These are phyloP conservation scores for Mamestra configurata DNA, from an alignment of 1,140 invertebrate genomes.

Conservation along the genomic window DNA sequence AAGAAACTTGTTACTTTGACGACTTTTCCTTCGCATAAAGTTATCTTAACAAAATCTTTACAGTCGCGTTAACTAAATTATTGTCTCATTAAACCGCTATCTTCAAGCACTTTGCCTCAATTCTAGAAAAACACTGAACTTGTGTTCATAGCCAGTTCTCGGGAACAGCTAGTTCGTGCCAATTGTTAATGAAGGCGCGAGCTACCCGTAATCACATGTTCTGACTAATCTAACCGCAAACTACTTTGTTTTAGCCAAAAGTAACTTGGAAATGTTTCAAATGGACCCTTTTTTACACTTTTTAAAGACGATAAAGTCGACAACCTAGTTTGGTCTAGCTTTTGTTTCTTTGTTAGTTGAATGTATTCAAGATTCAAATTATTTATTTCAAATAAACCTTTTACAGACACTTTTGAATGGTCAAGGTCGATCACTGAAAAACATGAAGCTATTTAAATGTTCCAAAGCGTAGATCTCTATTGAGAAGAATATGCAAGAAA, in stretches of 20 bases:
- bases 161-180: constrained; percentile 4
- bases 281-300: not conserved
- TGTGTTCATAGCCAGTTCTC: not conserved
- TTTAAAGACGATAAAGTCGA: not conserved
- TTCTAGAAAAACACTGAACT: not conserved
- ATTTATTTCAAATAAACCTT: too few species aligned
- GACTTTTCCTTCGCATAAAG: not conserved
- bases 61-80: not conserved
- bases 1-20: not conserved
- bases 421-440: too few species aligned
- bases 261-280: constrained; percentile 26
- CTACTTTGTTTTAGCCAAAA: constrained; percentile 1
- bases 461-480: too few species aligned
- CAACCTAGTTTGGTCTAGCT: not conserved
- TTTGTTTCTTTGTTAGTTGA: not conserved
- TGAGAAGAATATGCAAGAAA: too few species aligned
- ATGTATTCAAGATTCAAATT: too few species aligned
- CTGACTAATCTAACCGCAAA: not conserved
- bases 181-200: constrained; percentile 15
- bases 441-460: too few species aligned
- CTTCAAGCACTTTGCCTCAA: not conserved
- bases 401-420: too few species aligned
- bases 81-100: constrained; percentile 3
- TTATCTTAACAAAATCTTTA: not conserved
- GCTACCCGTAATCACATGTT: not conserved